Base-by-base conservation (phyloP, 2,113 vertebrate genomes). In the Malurus cyaneus region DNA sequence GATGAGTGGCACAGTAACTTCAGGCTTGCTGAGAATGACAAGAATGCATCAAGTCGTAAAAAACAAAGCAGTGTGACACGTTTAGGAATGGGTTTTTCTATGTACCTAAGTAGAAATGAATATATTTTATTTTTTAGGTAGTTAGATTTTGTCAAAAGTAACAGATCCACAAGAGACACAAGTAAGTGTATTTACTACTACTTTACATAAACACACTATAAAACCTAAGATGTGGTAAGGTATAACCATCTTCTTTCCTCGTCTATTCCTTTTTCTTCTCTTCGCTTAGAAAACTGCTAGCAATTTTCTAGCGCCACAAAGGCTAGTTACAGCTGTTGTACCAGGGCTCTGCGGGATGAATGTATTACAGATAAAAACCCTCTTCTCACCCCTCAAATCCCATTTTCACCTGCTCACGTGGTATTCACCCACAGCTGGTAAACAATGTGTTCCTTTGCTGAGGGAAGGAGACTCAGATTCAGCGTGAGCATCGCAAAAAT, bases 1-100 rank as follows among this genome's bases (percentile, higher is more conserved):
- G 41, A 94, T 94, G 96, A 97, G 74, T 95, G 92, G 92, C 92
- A 94, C 12, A 50, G 94, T 65, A 92, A 91, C 95, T 92, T 88
- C 50, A 88, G 82, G 65, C 80, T 94, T 92, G 74, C 61, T 46
- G 66, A 87, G 83, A 95, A 93, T 96, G 80, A 95, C 89, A 96
- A 73, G 86, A 93, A 65, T 76, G 74, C 24, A 11, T 96, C 92
- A 94, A 92, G 67, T 81, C 83, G 89, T 92, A 94, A 96, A 96
- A 94, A 71, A 18, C 26, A 60, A 61, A 83, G 92, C 50, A 96
- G n/a, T 79, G 49, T 71, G 41, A 91, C 44, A 65, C 3, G 6
- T 84, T 84, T n/a, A 81, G 8, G 19, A 12, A n/a, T 72, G 14
- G 20, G 6, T 39, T 76, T 74, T 80, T 84, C 21, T 42, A 29